Conservation (phyloP, 1,140 invertebrate genomes). For the Apis florea region DNA sequence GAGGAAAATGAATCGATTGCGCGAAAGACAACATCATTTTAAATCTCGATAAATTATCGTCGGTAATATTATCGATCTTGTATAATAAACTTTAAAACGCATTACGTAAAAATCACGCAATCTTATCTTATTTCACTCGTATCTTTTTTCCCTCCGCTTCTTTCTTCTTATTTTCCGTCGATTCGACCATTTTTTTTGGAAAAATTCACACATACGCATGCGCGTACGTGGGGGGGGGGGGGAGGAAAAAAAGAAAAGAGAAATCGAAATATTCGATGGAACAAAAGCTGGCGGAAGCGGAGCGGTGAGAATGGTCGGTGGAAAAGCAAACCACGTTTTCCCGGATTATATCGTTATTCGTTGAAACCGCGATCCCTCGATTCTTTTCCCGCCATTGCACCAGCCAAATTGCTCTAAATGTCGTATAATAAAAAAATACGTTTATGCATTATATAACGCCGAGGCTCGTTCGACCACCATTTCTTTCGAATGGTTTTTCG, state of each 20-base stretch:
- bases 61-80: no score
- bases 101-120: not conserved
- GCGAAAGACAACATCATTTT: no score
- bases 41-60: no score
- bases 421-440: conserved; percentile 34
- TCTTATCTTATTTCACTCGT: not conserved
- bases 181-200: not conserved
- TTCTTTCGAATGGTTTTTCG: not conserved
- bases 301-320: not conserved
- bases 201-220: not conserved
- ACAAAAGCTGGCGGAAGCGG: conserved; percentile 20
- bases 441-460: conserved; percentile 22
- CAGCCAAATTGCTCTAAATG: conserved; percentile 17
- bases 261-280: conserved; percentile 16
- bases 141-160: not conserved
- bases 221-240: not conserved
- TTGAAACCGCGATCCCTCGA: conserved; percentile 19
- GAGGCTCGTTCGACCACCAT: not conserved
- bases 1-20: no score
- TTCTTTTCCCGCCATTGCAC: not conserved
- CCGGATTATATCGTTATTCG: conserved; percentile 43
- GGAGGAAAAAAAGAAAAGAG: not conserved
- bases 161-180: not conserved
- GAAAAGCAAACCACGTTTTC: conserved; percentile 37
- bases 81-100: not conserved